phyloP scores from a whole-genome alignment of 2,113 vertebrate genomes.

The Aleadryas rufinucha region DNA sequence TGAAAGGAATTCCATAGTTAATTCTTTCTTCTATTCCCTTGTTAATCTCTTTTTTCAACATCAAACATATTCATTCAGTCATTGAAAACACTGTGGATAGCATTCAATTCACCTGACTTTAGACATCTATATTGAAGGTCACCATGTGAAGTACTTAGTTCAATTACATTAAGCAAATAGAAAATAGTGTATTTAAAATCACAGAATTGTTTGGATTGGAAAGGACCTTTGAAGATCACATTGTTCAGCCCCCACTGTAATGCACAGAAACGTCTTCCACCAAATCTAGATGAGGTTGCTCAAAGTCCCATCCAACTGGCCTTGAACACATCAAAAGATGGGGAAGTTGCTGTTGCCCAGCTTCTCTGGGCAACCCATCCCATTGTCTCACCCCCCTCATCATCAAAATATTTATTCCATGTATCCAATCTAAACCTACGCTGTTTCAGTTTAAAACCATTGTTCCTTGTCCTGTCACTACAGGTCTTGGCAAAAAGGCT shows the following conservation, averaged over 20 bases:
- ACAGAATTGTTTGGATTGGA: background rate
- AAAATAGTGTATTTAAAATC: background rate
- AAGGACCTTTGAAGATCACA: background rate
- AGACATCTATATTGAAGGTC: background rate
- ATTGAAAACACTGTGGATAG: background rate
- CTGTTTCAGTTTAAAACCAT: background rate
- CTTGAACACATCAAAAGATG: background rate
- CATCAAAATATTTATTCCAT: background rate
- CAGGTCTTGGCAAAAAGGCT: background rate
- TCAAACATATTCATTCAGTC: background rate
- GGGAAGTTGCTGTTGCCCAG: background rate
- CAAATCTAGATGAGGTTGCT: background rate
- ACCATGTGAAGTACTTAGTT: background rate
- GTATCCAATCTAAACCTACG: background rate
- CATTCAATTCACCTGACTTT: background rate
- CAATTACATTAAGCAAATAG: background rate
- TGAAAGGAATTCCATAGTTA: background rate
- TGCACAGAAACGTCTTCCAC: background rate
- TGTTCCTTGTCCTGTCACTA: background rate
- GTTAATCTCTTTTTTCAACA: background rate
- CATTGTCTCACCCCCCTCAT: rapidly evolving
- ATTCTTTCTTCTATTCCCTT: background rate
- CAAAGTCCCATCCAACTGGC: background rate
- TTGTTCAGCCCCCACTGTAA: background rate
- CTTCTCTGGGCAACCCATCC: background rate